These are phyloP conservation scores for Esox niger DNA, from an alignment of 2,113 vertebrate genomes.

Conservation along the genomic window DNA sequence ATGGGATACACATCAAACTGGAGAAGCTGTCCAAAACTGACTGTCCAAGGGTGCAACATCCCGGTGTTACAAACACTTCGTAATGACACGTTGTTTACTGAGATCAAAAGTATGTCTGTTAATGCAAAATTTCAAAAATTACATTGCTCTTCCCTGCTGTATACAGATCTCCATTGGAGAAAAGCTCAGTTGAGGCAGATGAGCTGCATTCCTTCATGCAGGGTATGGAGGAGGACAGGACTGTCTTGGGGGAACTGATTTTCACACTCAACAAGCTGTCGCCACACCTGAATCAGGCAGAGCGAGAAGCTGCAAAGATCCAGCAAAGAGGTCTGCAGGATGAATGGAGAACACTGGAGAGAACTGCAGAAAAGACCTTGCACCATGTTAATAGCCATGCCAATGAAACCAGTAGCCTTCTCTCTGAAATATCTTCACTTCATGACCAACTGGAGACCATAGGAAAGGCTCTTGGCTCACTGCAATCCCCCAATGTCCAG, in stretches of 20 bases:
- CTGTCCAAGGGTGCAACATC: too few species aligned
- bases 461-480: conserved; percentile 45
- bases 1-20: too few species aligned
- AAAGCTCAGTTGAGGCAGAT: conserved; percentile 67
- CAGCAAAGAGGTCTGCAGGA: conserved; percentile 72
- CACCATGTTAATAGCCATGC: conserved; percentile 62
- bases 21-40: too few species aligned
- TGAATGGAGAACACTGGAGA: conserved; percentile 75
- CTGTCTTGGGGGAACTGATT: conserved; percentile 71
- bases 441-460: conserved; percentile 69
- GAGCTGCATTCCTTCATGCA: conserved; percentile 71
- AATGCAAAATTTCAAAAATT: neutral
- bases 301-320: conserved; percentile 66
- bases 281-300: conserved; percentile 64
- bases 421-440: conserved; percentile 61
- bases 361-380: conserved; percentile 64
- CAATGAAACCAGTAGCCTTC: conserved; percentile 61
- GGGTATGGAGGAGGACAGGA: conserved; percentile 70
- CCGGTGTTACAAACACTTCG: too few species aligned
- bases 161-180: conserved; percentile 67
- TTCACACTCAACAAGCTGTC: conserved; percentile 62
- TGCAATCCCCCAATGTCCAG: conserved; percentile 18
- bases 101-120: neutral
- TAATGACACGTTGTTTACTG: too few species aligned
- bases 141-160: neutral